A percentile compares a stretch with the other conserved stretches of the same genome.
These are phyloP conservation scores for Meta bourneti DNA, from an alignment of 2,888 invertebrate genomes.

Conservation along the genomic window DNA sequence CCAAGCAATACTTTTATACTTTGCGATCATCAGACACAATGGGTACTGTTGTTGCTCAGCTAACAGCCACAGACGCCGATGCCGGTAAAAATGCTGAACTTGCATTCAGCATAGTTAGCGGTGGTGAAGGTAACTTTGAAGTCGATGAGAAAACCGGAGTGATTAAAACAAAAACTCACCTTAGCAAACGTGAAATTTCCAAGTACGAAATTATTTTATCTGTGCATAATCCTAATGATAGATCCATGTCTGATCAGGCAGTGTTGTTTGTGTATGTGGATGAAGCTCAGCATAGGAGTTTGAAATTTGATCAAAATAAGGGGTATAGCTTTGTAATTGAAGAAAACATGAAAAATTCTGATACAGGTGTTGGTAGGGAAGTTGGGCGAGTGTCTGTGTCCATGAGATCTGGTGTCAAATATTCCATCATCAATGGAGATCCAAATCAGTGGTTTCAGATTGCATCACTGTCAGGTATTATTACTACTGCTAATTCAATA, in stretches of 20 bases:
- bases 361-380: slow-evolving; percentile 85
- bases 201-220: slow-evolving; percentile 88
- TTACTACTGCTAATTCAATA: slow-evolving; percentile 89
- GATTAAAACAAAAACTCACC: slow-evolving; percentile 86
- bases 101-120: slow-evolving; percentile 86
- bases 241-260: slow-evolving; percentile 87
- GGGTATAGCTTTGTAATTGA: slow-evolving; percentile 78
- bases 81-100: slow-evolving; percentile 90
- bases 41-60: slow-evolving; percentile 86
- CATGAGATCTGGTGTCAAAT: slow-evolving; percentile 83
- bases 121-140: slow-evolving; percentile 87
- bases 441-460: slow-evolving; percentile 89
- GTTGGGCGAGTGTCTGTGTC: slow-evolving; percentile 86
- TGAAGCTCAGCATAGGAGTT: slow-evolving; percentile 78
- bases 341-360: slow-evolving; percentile 65
- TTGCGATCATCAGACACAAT: slow-evolving; percentile 80
- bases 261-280: slow-evolving; percentile 82
- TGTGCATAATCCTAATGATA: slow-evolving; percentile 90
- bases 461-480: slow-evolving; percentile 91
- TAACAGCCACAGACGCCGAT: slow-evolving; percentile 92
- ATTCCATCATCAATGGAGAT: slow-evolving; percentile 91
- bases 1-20: slow-evolving; percentile 90
- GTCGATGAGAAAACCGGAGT: slow-evolving; percentile 90
- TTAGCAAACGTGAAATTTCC: slow-evolving; percentile 85
- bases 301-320: slow-evolving; percentile 73